Evolutionary conservation across 2,113 vertebrate species (phyloP), one percentile per base, ranked within the genome.

Genomic region (Odontophorus gujanensis): DNA sequence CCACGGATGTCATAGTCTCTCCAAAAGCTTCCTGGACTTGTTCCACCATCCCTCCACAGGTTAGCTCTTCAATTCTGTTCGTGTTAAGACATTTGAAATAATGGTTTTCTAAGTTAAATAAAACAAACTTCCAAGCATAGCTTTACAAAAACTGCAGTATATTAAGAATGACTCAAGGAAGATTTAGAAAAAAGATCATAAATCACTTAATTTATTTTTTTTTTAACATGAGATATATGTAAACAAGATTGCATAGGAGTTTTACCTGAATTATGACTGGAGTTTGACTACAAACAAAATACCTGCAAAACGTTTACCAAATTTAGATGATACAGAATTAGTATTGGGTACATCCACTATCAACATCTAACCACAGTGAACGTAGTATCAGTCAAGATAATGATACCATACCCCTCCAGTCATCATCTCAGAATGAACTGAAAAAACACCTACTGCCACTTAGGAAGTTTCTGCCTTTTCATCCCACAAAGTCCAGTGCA

Each of bases 1-100:
- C 99, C n/a, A 99, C 99, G 1, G 99, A 99, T 0, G 99, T 99
- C 99, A 99, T 99, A 6, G 99, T 99, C 97, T 99, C 99, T 30
- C 99, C 99, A 43, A 99, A 99, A 62, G 99, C 99, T 88, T 99
- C 99, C 95, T 99, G 99, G 40, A 99, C 99, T 92, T 99, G 99
- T 90, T 99, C 99, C 22, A 99, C 99, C 99, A 99, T 99, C 58
- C 99, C 99, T 1, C 99, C 99, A 78, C 99, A 99, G 0, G 99
- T 99, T 50, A 99, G 97, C 92, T 99, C 99, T 94, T 99, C 99
- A 65, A 99, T 99, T 96, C 99, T 99, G 92, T 43, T 24, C 94
- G 26, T 4, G 74, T 53, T 5, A 72, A 45, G 5, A 61, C 3
- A 85, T 74, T 85, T 48, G n/a, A 62, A 88, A 90, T 12, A 4